A percentile compares a stretch with the other conserved stretches of the same genome.
Evolutionary conservation across 2,113 vertebrate species (phyloP).

Genomic region (Xyrauchen texanus): DNA sequence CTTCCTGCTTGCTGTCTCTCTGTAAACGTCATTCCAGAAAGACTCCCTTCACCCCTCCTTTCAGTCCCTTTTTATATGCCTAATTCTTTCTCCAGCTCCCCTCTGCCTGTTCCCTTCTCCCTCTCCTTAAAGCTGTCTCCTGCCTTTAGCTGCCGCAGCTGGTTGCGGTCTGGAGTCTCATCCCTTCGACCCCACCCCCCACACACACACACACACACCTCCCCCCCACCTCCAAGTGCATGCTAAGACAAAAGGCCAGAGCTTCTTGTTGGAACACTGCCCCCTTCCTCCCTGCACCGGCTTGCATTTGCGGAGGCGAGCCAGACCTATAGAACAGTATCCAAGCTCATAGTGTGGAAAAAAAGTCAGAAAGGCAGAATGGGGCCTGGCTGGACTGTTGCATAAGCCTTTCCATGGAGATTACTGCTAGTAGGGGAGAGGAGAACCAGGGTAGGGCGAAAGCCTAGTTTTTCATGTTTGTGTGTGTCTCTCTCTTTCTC

Average conservation of each 20-base stretch:
- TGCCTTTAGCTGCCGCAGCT: no score
- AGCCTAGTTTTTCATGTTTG: conserved; percentile 32
- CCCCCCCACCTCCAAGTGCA: conserved; percentile 10
- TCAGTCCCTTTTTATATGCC: conserved; percentile 40
- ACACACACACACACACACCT: no score
- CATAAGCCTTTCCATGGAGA: conserved; percentile 41
- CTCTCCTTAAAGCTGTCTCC: conserved; percentile 48
- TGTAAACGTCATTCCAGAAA: conserved; percentile 8
- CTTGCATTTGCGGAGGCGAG: conserved; percentile 53
- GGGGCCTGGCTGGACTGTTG: conserved; percentile 53
- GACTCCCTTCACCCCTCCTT: conserved; percentile 5
- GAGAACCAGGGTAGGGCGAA: conserved; percentile 42
- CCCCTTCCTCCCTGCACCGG: conserved; percentile 58
- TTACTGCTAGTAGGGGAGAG: conserved; percentile 35
- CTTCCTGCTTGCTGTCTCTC: background rate
- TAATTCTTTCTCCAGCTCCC: conserved; percentile 40
- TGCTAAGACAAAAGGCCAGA: conserved; percentile 76
- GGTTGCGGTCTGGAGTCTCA: conserved; percentile 67
- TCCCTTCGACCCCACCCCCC: conserved; percentile 65
- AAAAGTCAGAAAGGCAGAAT: conserved; percentile 43
- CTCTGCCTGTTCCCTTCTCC: conserved; percentile 23
- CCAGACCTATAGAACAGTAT: conserved; percentile 9
- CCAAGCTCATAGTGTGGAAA: conserved; percentile 42
- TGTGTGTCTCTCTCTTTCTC: background rate
- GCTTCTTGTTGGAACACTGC: conserved; percentile 72